Conservation (phyloP, 1,140 invertebrate species). For the Zophobas morio region DNA sequence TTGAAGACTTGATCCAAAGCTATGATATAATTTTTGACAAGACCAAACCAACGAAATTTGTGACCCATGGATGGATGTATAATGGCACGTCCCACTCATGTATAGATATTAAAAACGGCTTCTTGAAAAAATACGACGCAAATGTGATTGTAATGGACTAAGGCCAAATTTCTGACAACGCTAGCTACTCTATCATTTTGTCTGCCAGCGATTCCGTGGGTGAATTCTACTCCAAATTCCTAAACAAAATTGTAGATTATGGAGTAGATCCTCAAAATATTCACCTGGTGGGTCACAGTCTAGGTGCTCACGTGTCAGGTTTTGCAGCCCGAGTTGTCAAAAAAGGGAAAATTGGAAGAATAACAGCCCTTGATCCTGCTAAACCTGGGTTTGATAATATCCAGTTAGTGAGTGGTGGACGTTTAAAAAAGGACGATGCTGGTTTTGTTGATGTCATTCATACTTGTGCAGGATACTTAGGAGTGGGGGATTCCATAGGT, state of each 20-base stretch:
- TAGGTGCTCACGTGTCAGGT: conserved; percentile 91
- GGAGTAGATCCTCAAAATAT: conserved; percentile 70
- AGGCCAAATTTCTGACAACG: conserved; percentile 74
- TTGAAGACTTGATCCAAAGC: conserved; percentile 25
- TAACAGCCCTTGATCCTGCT: conserved; percentile 84
- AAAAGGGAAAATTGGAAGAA: conserved; percentile 71
- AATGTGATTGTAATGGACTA: conserved; percentile 82
- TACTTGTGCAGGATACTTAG: conserved; percentile 77
- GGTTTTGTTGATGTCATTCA: conserved; percentile 86
- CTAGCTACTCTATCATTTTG: conserved; percentile 77
- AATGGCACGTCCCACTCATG: conserved; percentile 66
- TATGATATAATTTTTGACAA: conserved; percentile 69
- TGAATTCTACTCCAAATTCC: conserved; percentile 72
- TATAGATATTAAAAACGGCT: conserved; percentile 68
- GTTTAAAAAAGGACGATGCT: conserved; percentile 78
- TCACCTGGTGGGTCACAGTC: conserved; percentile 85
- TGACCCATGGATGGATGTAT: conserved; percentile 84
- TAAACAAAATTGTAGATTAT: conserved; percentile 73
- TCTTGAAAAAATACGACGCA: conserved; percentile 70
- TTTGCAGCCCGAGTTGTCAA: conserved; percentile 79
- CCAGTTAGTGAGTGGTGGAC: conserved; percentile 68
- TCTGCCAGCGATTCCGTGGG: conserved; percentile 77
- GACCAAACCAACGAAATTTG: conserved; percentile 73
- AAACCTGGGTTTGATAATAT: conserved; percentile 79
- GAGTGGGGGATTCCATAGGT: conserved; percentile 75